phyloP scores from a whole-genome alignment of 2,888 invertebrate species.

The Siphonodentalium dalli region DNA sequence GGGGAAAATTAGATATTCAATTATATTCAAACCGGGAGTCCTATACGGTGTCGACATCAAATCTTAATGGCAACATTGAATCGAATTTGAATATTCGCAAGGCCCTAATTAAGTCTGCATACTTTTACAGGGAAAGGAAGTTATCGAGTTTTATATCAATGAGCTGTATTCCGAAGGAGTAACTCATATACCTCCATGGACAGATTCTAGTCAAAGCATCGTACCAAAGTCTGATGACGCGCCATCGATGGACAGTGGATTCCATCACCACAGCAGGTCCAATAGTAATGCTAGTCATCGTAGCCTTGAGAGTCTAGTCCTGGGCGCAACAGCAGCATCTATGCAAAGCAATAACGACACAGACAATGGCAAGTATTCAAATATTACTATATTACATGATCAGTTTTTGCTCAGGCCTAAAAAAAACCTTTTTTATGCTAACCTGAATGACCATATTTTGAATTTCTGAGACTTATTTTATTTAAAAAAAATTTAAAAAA shows the following conservation, averaged over 20 bases:
- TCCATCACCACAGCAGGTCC: slow-evolving; percentile 45
- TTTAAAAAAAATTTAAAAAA: too few relatives aligned
- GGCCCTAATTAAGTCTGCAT: not conserved
- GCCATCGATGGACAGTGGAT: slow-evolving; percentile 52
- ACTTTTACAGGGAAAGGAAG: slow-evolving; percentile 81
- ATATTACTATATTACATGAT: too few relatives aligned
- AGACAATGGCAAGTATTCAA: too few relatives aligned
- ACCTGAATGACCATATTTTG: too few relatives aligned
- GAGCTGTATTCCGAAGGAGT: slow-evolving; percentile 80
- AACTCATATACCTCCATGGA: slow-evolving; percentile 74
- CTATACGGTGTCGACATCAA: too few relatives aligned
- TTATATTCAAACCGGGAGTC: too few relatives aligned
- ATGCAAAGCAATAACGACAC: slow-evolving; percentile 31
- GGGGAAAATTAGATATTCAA: too few relatives aligned
- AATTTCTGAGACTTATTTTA: too few relatives aligned
- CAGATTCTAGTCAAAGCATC: slow-evolving; percentile 10
- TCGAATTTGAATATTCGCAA: not conserved
- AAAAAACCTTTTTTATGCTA: too few relatives aligned
- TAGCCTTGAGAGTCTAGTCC: slow-evolving; percentile 55
- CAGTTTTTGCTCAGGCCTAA: too few relatives aligned
- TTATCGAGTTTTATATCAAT: slow-evolving; percentile 87
- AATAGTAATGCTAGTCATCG: slow-evolving; percentile 40
- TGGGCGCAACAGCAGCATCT: slow-evolving; percentile 65
- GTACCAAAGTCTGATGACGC: slow-evolving; percentile 34
- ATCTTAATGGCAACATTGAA: too few relatives aligned